These are phyloP conservation scores for Thryonomys swinderianus DNA, from an alignment of 2,113 vertebrate species.

Conservation along the genomic window DNA sequence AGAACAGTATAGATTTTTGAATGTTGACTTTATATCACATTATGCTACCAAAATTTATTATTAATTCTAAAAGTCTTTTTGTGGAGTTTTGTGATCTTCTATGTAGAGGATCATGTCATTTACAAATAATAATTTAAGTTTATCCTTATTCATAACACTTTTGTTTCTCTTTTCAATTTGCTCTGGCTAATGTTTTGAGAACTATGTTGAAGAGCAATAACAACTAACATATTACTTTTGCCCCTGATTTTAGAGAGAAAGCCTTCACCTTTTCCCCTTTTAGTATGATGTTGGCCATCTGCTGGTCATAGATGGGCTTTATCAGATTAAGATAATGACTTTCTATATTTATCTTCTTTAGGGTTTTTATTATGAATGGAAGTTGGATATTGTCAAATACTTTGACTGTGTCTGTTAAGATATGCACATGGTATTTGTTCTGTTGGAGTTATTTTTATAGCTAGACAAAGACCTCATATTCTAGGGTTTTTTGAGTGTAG, in stretches of 20 bases:
- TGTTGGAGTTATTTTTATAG: not conserved
- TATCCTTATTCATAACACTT: not conserved
- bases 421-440: not conserved
- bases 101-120: not conserved
- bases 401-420: not conserved
- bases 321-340: not conserved
- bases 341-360: not conserved
- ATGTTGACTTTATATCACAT: not conserved
- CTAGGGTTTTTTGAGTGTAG: not conserved
- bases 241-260: not conserved
- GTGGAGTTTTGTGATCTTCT: not conserved
- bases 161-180: not conserved
- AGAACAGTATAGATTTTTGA: not conserved
- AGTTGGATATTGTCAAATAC: not conserved
- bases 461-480: not conserved
- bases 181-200: not conserved
- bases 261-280: not conserved
- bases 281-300: not conserved
- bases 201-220: not conserved
- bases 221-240: not conserved
- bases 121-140: not conserved
- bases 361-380: not conserved
- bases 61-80: not conserved
- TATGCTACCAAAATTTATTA: not conserved
- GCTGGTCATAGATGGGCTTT: not conserved